These are phyloP conservation scores for Drosophila greeni DNA, from an alignment of 2,888 invertebrate species.

Conservation along the genomic window DNA sequence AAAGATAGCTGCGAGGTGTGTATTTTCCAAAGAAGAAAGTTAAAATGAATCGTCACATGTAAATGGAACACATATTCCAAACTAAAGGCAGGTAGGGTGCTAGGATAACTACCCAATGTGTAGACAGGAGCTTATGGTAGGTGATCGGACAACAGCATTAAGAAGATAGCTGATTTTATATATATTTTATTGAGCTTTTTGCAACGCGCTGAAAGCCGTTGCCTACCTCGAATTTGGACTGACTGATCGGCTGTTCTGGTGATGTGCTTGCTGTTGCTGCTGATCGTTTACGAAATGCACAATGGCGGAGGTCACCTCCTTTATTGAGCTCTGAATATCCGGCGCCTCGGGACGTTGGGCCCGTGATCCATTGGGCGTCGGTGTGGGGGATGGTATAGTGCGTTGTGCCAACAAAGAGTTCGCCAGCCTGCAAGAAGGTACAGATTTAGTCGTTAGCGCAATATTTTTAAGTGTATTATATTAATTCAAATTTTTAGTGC, in stretches of 20 bases:
- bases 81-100: neutral
- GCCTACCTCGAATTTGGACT: conserved; percentile 79
- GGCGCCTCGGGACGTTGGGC: conserved; percentile 78
- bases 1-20: conserved; percentile 57
- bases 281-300: conserved; percentile 92
- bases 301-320: conserved; percentile 94
- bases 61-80: conserved; percentile 6
- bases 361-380: conserved; percentile 47
- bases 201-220: conserved; percentile 26
- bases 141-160: neutral
- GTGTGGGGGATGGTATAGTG: conserved; percentile 57
- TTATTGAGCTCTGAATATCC: conserved; percentile 91
- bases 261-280: conserved; percentile 79
- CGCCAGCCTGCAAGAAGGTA: conserved; percentile 81
- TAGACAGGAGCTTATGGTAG: neutral
- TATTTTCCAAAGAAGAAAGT: conserved; percentile 39
- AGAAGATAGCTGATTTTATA: conserved; percentile 4
- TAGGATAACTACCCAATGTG: conserved; percentile 12
- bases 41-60: conserved; percentile 44
- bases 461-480: neutral
- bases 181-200: conserved; percentile 1
- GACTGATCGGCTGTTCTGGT: conserved; percentile 79
- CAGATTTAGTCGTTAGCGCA: neutral
- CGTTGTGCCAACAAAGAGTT: conserved; percentile 82
- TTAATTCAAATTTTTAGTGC: neutral